These are phyloP conservation scores for Eupithecia abbreviata DNA, from an alignment of 2,888 invertebrate species.

Conservation along the genomic window DNA sequence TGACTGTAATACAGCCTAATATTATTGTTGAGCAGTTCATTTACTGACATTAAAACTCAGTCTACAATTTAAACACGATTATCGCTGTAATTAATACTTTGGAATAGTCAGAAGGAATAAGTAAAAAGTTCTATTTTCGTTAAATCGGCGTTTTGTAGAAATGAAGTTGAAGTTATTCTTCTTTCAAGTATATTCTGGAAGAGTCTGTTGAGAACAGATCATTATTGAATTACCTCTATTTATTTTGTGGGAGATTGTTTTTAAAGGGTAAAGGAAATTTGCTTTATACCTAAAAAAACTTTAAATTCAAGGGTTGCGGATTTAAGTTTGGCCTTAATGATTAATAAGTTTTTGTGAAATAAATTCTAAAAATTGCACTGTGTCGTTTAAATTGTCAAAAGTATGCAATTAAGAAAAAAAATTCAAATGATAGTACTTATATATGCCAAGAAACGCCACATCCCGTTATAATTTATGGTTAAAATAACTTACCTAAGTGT, in stretches of 20 bases:
- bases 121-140: background rate
- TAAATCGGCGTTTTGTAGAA: background rate
- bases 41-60: conserved; percentile 50
- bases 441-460: conserved; percentile 16
- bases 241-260: background rate
- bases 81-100: conserved; percentile 21
- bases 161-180: background rate
- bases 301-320: background rate
- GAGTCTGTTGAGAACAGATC: background rate
- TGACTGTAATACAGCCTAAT: conserved; percentile 69
- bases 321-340: background rate
- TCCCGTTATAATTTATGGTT: conserved; percentile 29
- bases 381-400: no score
- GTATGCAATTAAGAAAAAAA: no score
- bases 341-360: background rate
- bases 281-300: no score
- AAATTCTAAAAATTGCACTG: no score
- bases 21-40: conserved; percentile 61
- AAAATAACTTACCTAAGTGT: no score
- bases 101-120: background rate
- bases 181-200: background rate
- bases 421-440: no score
- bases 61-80: conserved; percentile 32
- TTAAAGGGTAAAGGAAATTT: no score
- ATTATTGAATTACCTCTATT: background rate